Conservation (phyloP, 1,140 invertebrate genomes). For the Calosoma granatense region DNA sequence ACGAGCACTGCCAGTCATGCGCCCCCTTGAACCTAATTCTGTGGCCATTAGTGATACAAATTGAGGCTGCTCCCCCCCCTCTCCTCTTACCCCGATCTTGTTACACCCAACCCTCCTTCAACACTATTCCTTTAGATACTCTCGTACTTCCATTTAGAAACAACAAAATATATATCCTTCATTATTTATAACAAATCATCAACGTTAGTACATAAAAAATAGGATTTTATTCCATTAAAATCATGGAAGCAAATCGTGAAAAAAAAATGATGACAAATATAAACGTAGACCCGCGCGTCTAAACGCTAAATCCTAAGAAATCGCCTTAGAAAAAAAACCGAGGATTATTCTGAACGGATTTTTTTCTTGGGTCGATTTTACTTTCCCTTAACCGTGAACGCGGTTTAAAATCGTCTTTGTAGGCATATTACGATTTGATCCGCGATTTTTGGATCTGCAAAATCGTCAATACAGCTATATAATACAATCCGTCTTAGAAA, state of each 20-base stretch:
- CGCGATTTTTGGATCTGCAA: background rate
- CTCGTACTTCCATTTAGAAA: no score
- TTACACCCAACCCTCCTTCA: no score
- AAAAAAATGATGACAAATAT: background rate
- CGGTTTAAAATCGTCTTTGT: background rate
- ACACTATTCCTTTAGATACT: no score
- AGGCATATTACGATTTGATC: background rate
- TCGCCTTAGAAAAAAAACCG: background rate
- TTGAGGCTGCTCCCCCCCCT: conserved; percentile 12
- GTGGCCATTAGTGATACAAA: conserved; percentile 11
- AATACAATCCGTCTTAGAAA: no score
- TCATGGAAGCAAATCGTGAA: no score
- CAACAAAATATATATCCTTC: no score
- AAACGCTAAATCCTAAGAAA: background rate
- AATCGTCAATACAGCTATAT: no score
- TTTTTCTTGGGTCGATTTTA: background rate
- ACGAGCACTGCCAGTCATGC: background rate
- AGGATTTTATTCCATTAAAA: no score
- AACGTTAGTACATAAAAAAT: no score
- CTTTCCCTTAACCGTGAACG: background rate
- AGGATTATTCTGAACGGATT: background rate
- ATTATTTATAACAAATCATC: no score
- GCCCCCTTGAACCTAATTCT: conserved; percentile 5
- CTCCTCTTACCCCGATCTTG: conserved; percentile 3
- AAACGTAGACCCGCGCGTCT: no score